phyloP scores from a whole-genome alignment of 2,113 vertebrate genomes.

The Cervus canadensis region DNA sequence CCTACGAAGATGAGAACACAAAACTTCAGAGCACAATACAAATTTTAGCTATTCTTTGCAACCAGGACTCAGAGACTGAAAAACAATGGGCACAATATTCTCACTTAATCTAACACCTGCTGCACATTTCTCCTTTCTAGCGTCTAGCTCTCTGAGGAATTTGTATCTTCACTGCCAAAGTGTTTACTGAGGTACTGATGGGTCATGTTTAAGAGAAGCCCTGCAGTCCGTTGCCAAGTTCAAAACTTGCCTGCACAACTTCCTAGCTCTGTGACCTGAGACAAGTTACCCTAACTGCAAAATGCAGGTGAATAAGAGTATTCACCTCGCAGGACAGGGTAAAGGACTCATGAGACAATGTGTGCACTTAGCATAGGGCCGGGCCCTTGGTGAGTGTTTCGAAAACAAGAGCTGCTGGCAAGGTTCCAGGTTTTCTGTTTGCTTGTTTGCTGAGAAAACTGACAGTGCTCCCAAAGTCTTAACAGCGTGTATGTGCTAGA shows the following conservation, averaged over 20 bases:
- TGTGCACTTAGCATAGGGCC: not conserved
- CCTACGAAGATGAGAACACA: not conserved
- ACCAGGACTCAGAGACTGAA: not conserved
- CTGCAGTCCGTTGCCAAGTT: not conserved
- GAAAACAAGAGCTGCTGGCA: not conserved
- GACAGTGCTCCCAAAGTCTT: not conserved
- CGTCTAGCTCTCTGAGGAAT: not conserved
- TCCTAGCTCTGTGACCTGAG: not conserved
- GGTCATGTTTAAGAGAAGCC: not conserved
- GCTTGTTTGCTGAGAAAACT: not conserved
- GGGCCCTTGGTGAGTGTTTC: not conserved
- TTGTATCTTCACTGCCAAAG: not conserved
- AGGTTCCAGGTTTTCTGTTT: not conserved
- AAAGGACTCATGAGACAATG: not conserved
- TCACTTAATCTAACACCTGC: not conserved
- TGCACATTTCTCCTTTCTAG: not conserved
- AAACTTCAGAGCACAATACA: not conserved
- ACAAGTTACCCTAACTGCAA: not conserved
- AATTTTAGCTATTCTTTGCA: constrained; percentile 2
- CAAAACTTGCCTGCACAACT: not conserved
- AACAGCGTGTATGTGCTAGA: not conserved
- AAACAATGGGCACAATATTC: not conserved
- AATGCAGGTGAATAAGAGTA: not conserved
- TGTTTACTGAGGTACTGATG: not conserved
- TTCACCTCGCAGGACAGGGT: not conserved